Conservation (phyloP, 2,888 invertebrate genomes). For the Eulithis testata region DNA sequence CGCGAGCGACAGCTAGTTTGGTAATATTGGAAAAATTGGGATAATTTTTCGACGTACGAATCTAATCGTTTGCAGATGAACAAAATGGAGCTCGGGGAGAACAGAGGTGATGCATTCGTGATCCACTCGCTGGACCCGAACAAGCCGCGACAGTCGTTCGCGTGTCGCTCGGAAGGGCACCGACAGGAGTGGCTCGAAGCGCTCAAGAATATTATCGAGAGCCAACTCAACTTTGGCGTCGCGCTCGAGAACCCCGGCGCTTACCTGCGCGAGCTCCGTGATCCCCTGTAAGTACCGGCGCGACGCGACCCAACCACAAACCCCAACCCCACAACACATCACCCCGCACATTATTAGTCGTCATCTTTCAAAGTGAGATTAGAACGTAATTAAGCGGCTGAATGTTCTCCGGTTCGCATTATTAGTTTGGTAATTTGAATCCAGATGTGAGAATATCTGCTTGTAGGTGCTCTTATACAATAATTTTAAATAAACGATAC, state of each 20-base stretch:
- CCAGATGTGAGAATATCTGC: conserved; percentile 14
- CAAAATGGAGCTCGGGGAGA: conserved; percentile 93
- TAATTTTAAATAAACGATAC: conserved; percentile 31
- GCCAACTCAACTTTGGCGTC: conserved; percentile 96
- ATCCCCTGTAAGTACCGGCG: conserved; percentile 68
- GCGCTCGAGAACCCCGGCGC: conserved; percentile 97
- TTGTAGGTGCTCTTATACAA: conserved; percentile 29
- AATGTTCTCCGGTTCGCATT: conserved; percentile 13
- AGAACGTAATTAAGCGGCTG: conserved; percentile 18
- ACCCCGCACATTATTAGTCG: neutral
- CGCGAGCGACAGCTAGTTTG: too few species aligned
- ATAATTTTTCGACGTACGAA: neutral
- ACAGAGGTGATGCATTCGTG: conserved; percentile 54
- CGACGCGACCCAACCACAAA: neutral
- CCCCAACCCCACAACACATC: neutral
- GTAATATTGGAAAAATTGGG: too few species aligned
- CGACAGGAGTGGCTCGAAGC: conserved; percentile 93
- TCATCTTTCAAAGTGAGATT: conserved; percentile 32
- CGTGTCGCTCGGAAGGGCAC: conserved; percentile 90
- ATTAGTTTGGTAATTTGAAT: conserved; percentile 8
- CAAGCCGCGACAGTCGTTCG: conserved; percentile 89
- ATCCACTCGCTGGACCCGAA: conserved; percentile 91
- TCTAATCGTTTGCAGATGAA: conserved; percentile 89
- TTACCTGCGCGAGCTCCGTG: conserved; percentile 67
- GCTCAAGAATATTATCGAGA: conserved; percentile 94